These are phyloP conservation scores for human (Homo sapiens) DNA, from an alignment of 2,113 vertebrate genomes.

Conservation along the genomic window GRCh38 chr1:212691501-212692000, in stretches of 20 bases:
- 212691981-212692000: not conserved
- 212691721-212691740: slow-evolving; percentile 39
- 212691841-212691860: not conserved
- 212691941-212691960: no score
- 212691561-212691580: not conserved
- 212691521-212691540: slow-evolving; percentile 39
- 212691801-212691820: not conserved
- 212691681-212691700: slow-evolving; percentile 18
- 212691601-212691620: not conserved
- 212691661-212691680: not conserved
- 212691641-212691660: not conserved
- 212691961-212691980: not conserved
- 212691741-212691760: slow-evolving; percentile 64
- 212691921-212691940: not conserved
- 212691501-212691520: not conserved
- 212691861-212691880: not conserved
- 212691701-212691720: not conserved
- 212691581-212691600: slow-evolving; percentile 28
- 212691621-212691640: not conserved
- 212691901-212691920: not conserved
- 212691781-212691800: slow-evolving; percentile 27
- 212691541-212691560: not conserved
- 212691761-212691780: slow-evolving; percentile 7
- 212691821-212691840: no score
- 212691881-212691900: not conserved